Evolutionary conservation across 2,113 vertebrate genomes (phyloP).

Genomic region (Xenus cinereus): DNA sequence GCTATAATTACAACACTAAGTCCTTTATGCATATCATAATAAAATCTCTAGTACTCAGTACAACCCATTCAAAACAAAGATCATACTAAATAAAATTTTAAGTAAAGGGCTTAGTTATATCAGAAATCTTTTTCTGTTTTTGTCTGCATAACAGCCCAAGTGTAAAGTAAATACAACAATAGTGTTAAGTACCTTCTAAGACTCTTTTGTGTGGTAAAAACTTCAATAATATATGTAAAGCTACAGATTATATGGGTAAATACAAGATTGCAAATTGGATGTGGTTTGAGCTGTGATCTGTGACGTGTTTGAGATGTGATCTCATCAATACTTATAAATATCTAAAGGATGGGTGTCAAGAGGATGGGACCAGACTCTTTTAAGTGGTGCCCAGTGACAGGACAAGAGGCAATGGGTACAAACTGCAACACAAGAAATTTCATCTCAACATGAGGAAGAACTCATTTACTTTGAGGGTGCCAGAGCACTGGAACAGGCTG

Average conservation of each 20-base stretch:
- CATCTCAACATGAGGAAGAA: neutral
- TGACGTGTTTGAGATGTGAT: neutral
- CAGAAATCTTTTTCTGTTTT: neutral
- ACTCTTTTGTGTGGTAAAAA: neutral
- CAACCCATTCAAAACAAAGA: neutral
- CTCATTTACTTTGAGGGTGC: neutral
- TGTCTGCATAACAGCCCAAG: neutral
- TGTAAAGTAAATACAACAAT: neutral
- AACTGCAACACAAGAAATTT: neutral
- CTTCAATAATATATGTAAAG: neutral
- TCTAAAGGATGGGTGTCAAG: neutral
- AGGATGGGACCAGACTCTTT: neutral
- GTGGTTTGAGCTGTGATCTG: neutral
- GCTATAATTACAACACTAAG: neutral
- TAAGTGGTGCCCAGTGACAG: neutral
- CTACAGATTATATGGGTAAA: neutral
- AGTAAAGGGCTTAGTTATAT: neutral
- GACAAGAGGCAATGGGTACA: neutral
- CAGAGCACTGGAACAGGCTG: neutral
- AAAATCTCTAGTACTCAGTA: neutral
- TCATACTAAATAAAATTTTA: neutral
- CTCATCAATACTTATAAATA: neutral
- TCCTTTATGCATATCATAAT: neutral
- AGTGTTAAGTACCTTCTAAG: neutral
- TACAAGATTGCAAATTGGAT: neutral